Conservation (phyloP, 2,888 invertebrate genomes). For the Erebia epiphron region DNA sequence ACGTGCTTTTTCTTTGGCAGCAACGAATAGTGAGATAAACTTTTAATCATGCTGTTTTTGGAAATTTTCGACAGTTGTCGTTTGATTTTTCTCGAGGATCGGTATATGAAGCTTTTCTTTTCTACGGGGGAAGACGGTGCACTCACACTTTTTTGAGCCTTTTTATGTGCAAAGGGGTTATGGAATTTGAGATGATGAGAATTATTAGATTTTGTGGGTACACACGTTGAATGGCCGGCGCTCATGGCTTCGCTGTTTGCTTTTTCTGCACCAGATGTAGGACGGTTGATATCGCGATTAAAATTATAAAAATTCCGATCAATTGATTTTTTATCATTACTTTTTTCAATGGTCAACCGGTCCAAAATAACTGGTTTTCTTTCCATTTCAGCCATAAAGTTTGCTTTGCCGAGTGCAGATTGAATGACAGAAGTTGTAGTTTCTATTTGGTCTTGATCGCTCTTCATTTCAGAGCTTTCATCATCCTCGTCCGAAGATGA, state of each 20-base stretch:
- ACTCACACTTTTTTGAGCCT: constrained; percentile 67
- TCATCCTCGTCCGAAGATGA: constrained; percentile 74
- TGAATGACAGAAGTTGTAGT: constrained; percentile 83
- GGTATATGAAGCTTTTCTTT: constrained; percentile 69
- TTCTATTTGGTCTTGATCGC: constrained; percentile 75
- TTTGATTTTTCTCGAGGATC: constrained; percentile 72
- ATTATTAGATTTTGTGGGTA: constrained; percentile 55
- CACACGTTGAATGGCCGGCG: constrained; percentile 53
- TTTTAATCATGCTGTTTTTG: constrained; percentile 75
- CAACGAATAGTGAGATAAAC: constrained; percentile 73
- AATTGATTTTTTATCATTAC: constrained; percentile 34
- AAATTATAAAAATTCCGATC: constrained; percentile 21
- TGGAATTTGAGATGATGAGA: constrained; percentile 69
- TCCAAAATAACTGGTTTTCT: constrained; percentile 60
- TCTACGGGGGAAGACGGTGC: constrained; percentile 75
- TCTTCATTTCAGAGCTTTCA: constrained; percentile 75
- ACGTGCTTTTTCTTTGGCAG: constrained; percentile 68
- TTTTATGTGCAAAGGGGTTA: constrained; percentile 72
- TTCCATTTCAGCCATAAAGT: constrained; percentile 63
- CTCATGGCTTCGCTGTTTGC: constrained; percentile 20
- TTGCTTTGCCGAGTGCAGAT: constrained; percentile 72
- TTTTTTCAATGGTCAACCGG: constrained; percentile 44
- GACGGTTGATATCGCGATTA: constrained; percentile 21
- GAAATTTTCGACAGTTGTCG: constrained; percentile 69
- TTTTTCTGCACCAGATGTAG: constrained; percentile 26